Conservation (phyloP, 2,797 vertebrate species). For the Thripadectes ignobilis region DNA sequence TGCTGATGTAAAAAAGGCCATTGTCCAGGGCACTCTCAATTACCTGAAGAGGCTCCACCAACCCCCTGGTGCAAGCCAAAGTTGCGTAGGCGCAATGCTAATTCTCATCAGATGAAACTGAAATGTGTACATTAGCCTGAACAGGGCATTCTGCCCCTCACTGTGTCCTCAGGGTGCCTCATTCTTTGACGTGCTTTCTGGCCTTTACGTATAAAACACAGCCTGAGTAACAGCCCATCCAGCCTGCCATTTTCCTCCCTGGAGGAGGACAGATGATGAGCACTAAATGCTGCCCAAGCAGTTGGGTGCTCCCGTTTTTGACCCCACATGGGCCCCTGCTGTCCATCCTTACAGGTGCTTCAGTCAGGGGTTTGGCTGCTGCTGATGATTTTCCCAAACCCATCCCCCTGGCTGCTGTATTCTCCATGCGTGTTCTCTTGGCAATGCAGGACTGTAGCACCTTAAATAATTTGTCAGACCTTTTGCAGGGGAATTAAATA, state of each 20-base stretch:
- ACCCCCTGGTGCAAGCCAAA: not conserved
- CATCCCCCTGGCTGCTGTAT: fast-evolving
- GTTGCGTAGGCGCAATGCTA: not conserved
- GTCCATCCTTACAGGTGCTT: not conserved
- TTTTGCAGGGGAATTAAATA: not conserved
- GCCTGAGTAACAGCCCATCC: not conserved
- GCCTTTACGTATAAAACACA: not conserved
- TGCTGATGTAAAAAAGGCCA: not conserved
- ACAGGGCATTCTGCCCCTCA: not conserved
- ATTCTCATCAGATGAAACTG: not conserved
- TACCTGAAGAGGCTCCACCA: not conserved
- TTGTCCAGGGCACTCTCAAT: not conserved
- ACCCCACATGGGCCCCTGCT: not conserved
- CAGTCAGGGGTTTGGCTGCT: not conserved
- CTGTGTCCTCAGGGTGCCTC: not conserved
- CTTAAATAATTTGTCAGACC: not conserved
- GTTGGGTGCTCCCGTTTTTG: not conserved
- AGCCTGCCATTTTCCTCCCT: not conserved
- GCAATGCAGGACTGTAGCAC: not conserved
- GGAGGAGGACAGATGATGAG: not conserved
- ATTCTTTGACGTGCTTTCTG: not conserved
- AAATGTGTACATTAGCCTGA: not conserved
- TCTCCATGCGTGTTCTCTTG: not conserved
- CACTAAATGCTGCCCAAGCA: not conserved
- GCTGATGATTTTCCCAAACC: fast-evolving